These are phyloP conservation scores for Nasonia vitripennis DNA, from an alignment of 1,140 invertebrate species.

Conservation along the genomic window DNA sequence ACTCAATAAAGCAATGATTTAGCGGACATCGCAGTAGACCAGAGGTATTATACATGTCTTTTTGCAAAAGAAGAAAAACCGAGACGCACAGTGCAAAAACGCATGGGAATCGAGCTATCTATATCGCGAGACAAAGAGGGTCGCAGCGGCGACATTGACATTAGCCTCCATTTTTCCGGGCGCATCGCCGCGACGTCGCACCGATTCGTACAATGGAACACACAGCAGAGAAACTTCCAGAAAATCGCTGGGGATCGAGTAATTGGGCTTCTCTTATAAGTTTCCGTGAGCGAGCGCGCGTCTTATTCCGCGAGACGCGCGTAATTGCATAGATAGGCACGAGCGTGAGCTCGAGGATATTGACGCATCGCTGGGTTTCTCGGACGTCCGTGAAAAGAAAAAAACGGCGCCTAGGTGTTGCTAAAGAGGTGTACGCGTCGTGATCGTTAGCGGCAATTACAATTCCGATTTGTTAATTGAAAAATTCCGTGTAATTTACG, in stretches of 20 bases:
- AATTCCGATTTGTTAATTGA: not conserved
- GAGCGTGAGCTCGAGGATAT: slow-evolving; percentile 21
- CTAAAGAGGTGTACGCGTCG: not conserved
- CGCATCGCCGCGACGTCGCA: too few species aligned
- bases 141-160: too few species aligned
- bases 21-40: not conserved
- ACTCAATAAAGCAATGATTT: not conserved
- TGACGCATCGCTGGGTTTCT: slow-evolving; percentile 56
- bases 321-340: slow-evolving; percentile 25
- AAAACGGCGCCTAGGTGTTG: not conserved
- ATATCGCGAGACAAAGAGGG: too few species aligned
- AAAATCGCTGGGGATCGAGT: not conserved
- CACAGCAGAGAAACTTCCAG: too few species aligned
- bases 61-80: too few species aligned
- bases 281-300: slow-evolving; percentile 1
- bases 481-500: too few species aligned
- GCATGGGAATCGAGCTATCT: not conserved
- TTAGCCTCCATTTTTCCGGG: too few species aligned
- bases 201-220: too few species aligned
- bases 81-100: too few species aligned
- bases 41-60: too few species aligned
- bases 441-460: not conserved
- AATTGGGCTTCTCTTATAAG: not conserved
- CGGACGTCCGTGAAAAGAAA: slow-evolving; percentile 46
- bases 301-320: slow-evolving; percentile 10